Percentiles rank a stretch among this genome's conserved stretches.
Evolutionary conservation across 2,113 vertebrate genomes (phyloP).

Genomic region (Lagopus muta): DNA sequence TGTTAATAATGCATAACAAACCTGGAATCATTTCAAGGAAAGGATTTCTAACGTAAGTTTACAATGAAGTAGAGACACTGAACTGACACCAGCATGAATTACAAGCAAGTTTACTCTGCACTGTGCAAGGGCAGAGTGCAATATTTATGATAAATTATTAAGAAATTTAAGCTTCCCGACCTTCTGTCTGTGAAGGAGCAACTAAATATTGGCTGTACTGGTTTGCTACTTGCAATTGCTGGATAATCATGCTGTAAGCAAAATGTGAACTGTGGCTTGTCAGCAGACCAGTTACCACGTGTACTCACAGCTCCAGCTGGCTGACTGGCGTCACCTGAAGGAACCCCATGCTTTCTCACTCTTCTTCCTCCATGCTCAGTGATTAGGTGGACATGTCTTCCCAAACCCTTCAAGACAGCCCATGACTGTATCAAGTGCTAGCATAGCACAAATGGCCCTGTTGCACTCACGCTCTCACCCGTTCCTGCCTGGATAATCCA

Average conservation of each 20-base stretch:
- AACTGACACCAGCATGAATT: neutral
- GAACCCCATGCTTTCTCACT: neutral
- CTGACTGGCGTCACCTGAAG: neutral
- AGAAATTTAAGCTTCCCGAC: neutral
- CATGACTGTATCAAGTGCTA: neutral
- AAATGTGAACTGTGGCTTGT: neutral
- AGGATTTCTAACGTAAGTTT: neutral
- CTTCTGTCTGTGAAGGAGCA: neutral
- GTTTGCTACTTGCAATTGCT: neutral
- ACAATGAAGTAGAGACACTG: neutral
- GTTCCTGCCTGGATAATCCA: neutral
- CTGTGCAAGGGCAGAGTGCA: neutral
- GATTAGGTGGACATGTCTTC: neutral
- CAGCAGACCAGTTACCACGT: neutral
- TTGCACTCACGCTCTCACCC: neutral
- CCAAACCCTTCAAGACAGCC: neutral
- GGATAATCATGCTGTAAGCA: neutral
- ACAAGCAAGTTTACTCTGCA: neutral
- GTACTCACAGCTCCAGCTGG: neutral
- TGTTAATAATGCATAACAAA: neutral
- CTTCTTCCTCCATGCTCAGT: neutral
- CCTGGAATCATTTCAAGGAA: neutral
- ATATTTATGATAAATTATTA: neutral
- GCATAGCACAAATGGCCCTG: neutral
- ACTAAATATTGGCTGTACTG: neutral